These are phyloP conservation scores for Lamprotornis superbus DNA, from an alignment of 2,113 vertebrate species.

Conservation along the genomic window DNA sequence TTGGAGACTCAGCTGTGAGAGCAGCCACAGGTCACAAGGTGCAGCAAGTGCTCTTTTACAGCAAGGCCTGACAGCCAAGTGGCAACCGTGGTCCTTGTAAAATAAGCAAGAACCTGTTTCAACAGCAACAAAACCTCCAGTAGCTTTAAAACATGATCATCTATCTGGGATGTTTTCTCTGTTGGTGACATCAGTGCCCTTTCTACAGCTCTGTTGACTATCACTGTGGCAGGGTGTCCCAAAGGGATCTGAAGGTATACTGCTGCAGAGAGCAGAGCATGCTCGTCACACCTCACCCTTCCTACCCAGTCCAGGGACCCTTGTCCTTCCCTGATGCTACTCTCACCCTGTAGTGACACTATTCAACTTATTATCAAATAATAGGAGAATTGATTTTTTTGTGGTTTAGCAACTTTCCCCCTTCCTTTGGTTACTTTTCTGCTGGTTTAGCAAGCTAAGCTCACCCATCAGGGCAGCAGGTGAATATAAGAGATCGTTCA, in stretches of 20 bases:
- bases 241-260: rapidly evolving
- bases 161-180: background rate
- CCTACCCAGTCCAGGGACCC: background rate
- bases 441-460: background rate
- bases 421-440: background rate
- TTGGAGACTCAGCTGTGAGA: background rate
- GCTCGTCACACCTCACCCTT: rapidly evolving
- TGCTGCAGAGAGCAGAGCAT: background rate
- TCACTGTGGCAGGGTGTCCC: background rate
- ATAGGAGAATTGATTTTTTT: background rate
- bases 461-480: background rate
- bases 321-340: background rate
- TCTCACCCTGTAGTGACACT: background rate
- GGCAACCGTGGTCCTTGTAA: background rate
- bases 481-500: background rate
- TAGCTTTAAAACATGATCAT: background rate
- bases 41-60: background rate
- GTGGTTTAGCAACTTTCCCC: background rate
- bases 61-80: rapidly evolving
- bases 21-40: background rate
- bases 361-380: rapidly evolving
- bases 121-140: background rate
- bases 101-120: background rate
- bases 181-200: background rate
- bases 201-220: background rate